Evolutionary conservation across 37 sponge, comb jelly and placozoan genomes (phyloP), one percentile per base, ranked within the genome.

Genomic region (Dysidea cf. avara): DNA sequence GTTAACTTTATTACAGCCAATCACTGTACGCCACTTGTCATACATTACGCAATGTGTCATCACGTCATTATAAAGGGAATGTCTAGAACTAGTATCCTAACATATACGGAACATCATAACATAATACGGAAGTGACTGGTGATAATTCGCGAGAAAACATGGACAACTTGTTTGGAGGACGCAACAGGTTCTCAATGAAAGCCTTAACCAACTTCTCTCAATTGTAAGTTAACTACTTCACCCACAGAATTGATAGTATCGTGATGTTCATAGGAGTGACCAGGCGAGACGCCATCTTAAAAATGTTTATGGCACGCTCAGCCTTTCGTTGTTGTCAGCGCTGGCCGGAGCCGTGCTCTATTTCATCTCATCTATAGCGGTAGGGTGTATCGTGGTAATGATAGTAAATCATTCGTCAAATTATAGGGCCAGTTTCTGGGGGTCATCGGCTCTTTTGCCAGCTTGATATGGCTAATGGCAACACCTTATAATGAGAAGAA

Each of bases 281-380:
- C 69, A 69, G 32, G 78, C 82, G 2, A 56, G 56, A 34, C 20
- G 25, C 2, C 94, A 93, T 33, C 66, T 93, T 40, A 84, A 93
- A 84, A 87, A 73, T 66, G 94, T 93, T 30, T 93, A 93, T 79
- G 46, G 86, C 2, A 76, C 85, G 21, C 74, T 93, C 37, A 59
- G 71, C 29, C 65, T 83, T 38, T 60, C 89, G 58, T 80, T 85
- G 76, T 33, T 93, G 20, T 70, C 74, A 22, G 88, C 89, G 38
- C 86, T 54, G 2, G 62, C 55, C 0, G 94, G 94, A 57, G 85
- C 94, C 4, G 61, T 80, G 12, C 59, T 75, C 20, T 85, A 85
- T 69, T 80, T 83, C 62, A 29, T 78, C 36, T 30, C 63, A 29
- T 64, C 59, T 14, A 53, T 88, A 25, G 26, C 34, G 28, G 89